phyloP scores from a whole-genome alignment of 2,888 invertebrate genomes.

The Mechanitis mazaeus region DNA sequence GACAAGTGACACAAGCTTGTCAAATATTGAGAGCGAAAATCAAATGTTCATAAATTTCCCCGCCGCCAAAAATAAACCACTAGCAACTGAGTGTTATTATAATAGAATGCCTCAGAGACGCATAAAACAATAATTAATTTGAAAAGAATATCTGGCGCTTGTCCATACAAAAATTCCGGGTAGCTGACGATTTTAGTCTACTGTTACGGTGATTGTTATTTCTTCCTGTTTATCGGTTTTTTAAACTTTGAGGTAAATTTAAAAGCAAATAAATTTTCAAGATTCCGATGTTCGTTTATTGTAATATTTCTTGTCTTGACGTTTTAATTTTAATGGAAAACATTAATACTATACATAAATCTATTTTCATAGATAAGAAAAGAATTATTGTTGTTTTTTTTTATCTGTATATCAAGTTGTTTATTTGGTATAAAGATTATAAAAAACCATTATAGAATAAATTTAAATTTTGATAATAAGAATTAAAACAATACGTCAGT shows the following conservation, averaged over 20 bases:
- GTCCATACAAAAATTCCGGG: constrained; percentile 60
- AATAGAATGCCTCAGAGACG: constrained; percentile 65
- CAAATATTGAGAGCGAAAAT: constrained; percentile 65
- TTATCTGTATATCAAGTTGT: too few species aligned
- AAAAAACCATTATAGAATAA: too few species aligned
- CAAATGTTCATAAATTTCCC: constrained; percentile 65
- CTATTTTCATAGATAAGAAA: too few species aligned
- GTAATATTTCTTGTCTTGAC: background rate
- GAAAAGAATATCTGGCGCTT: constrained; percentile 66
- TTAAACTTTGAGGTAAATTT: background rate
- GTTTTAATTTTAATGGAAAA: background rate
- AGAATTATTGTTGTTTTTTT: too few species aligned
- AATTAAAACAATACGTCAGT: too few species aligned
- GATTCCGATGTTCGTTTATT: background rate
- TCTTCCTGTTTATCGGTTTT: constrained; percentile 17
- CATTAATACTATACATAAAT: constrained; percentile 1
- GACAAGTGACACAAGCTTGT: constrained; percentile 36
- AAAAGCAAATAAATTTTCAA: background rate
- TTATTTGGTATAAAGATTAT: too few species aligned
- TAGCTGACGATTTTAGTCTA: constrained; percentile 20
- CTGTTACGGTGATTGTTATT: constrained; percentile 22
- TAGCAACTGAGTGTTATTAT: constrained; percentile 59
- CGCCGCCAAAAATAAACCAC: constrained; percentile 53
- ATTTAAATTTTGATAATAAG: too few species aligned
- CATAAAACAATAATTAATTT: constrained; percentile 75